Conservation (phyloP, 2,888 invertebrate genomes). For the Conistra vaccinii region DNA sequence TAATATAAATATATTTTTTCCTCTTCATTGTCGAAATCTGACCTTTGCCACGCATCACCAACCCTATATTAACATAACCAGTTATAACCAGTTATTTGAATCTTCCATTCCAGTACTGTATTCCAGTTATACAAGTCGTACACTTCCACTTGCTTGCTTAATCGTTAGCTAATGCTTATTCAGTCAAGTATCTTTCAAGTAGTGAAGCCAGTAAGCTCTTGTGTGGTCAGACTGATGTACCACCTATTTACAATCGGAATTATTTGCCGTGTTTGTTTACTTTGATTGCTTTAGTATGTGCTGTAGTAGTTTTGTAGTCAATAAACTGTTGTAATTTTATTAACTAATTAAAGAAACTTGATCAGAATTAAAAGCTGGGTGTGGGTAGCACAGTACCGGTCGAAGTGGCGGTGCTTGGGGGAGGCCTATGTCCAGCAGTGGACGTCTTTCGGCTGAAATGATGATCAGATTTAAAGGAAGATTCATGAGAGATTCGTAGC, state of each 20-base stretch:
- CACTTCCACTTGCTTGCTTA: slow-evolving; percentile 42
- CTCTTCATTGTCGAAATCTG: slow-evolving; percentile 59
- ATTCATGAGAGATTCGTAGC: not conserved
- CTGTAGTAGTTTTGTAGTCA: not conserved
- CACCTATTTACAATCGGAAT: slow-evolving; percentile 27
- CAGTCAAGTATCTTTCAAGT: slow-evolving; percentile 49
- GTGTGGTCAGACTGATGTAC: slow-evolving; percentile 39
- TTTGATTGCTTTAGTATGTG: slow-evolving; percentile 21
- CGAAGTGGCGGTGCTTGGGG: too few species aligned
- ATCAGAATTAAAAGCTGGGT: not conserved
- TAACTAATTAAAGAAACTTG: not conserved
- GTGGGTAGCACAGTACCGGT: too few species aligned
- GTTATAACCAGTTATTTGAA: slow-evolving; percentile 71
- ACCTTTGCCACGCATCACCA: slow-evolving; percentile 66
- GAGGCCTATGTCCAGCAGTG: too few species aligned
- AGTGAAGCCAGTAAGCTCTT: slow-evolving; percentile 30
- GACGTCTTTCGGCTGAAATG: too few species aligned
- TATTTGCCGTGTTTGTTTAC: slow-evolving; percentile 13
- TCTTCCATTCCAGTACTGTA: slow-evolving; percentile 61
- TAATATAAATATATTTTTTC: slow-evolving; percentile 27
- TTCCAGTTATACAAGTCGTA: slow-evolving; percentile 50
- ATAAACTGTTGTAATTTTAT: not conserved
- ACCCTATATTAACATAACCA: slow-evolving; percentile 72
- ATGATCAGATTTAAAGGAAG: too few species aligned
- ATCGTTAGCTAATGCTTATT: slow-evolving; percentile 46